Evolutionary conservation across 2,888 invertebrate genomes (phyloP), one percentile per base, ranked within the genome.

Genomic region (Macaria liturata): DNA sequence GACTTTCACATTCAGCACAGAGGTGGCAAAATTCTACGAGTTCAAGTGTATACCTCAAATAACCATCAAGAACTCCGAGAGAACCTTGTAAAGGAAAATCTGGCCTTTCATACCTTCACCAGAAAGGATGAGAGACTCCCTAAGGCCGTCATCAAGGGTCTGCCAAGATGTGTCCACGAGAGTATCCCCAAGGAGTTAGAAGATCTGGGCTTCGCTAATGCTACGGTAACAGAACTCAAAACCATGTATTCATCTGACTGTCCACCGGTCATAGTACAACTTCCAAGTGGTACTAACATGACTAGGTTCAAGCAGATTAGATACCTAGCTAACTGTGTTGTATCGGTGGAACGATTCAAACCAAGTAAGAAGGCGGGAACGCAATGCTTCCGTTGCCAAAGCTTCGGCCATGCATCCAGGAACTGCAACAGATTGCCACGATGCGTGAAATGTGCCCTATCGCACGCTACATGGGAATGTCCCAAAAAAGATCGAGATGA

Each of bases 11-110:
- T 43, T 7, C 6, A 43, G 4, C n/a, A 9, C n/a, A 8, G n/a
- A 4, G 43, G 43, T n/a, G 9, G 43, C 43, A 43, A 43, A n/a
- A n/a, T 43, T 1, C 9, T n/a, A 1, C 6, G 9, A 43, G 9
- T 43, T 1, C 43, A 43, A 43, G 6, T 7, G 4, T 43, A 43
- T 43, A 9, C 43, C 1, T 7, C 43, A 8, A 43, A 43, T 9
- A 43, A n/a, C 9, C 43, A 43, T 43, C 43, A 43, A 43, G 9
- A 9, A 43, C 43, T 43, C 43, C 6, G n/a, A n/a, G 43, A 43
- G n/a, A 4, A n/a, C n/a, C 9, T 43, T n/a, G 4, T 8, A n/a
- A 43, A 43, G 1, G 43, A 43, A 43, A 43, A 43, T 4, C 6
- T 43, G n/a, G 9, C 9, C 3, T 43, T n/a, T n/a, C 43, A 43